Evolutionary conservation across 2,888 invertebrate species (phyloP).

Genomic region (Sinotaia quadrata): DNA sequence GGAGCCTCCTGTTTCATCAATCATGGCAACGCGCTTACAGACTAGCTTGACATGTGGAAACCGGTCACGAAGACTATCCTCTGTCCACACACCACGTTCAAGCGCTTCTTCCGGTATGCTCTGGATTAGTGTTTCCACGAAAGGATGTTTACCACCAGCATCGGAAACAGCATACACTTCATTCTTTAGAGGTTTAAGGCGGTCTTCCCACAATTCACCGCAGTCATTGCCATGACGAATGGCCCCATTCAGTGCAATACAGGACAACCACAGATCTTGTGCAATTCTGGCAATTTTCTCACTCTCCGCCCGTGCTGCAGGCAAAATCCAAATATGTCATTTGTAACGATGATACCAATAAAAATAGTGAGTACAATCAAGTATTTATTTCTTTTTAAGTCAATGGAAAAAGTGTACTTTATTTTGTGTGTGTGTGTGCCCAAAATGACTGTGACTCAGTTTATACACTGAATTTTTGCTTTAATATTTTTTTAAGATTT

Average conservation of each 20-base stretch:
- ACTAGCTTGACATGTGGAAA: conserved; percentile 79
- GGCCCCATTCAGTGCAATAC: conserved; percentile 87
- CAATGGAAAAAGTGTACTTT: no score
- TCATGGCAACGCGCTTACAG: conserved; percentile 86
- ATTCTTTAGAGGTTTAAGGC: conserved; percentile 58
- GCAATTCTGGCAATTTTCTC: conserved; percentile 76
- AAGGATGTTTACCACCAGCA: conserved; percentile 77
- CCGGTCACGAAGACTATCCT: conserved; percentile 86
- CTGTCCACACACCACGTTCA: conserved; percentile 88
- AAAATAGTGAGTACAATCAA: no score
- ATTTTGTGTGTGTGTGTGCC: no score
- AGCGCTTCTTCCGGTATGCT: conserved; percentile 85
- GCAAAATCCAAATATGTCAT: not conserved
- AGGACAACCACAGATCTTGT: conserved; percentile 94
- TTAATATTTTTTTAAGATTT: no score
- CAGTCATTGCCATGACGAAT: conserved; percentile 77
- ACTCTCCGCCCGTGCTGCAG: conserved; percentile 68
- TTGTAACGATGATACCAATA: not conserved
- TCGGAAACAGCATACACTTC: conserved; percentile 62
- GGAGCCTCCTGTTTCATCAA: conserved; percentile 89
- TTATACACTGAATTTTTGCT: no score
- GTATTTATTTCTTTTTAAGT: no score
- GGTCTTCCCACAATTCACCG: conserved; percentile 53
- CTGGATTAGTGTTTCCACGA: conserved; percentile 84
- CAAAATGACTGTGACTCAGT: no score